phyloP scores from a whole-genome alignment of 2,797 vertebrate genomes.

The Gymnopithys bicolor region DNA sequence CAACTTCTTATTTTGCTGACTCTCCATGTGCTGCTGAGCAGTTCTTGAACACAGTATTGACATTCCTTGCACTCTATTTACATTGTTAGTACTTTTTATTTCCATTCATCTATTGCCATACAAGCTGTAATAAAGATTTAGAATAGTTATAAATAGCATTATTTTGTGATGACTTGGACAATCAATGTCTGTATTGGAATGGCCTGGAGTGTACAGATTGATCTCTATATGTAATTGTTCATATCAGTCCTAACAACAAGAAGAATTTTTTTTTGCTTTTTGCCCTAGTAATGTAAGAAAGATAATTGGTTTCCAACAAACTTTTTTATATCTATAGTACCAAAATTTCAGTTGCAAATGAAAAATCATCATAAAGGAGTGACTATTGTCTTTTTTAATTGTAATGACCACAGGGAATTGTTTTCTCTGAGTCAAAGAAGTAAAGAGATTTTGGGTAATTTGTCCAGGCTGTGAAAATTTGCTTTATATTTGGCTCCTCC shows the following conservation, averaged over 20 bases:
- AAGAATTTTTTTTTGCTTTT: neutral
- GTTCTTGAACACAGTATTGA: neutral
- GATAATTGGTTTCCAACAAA: neutral
- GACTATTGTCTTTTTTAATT: neutral
- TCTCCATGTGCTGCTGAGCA: neutral
- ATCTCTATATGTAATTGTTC: neutral
- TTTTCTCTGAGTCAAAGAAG: neutral
- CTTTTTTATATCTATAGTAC: neutral
- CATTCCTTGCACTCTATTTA: slow-evolving; percentile 5
- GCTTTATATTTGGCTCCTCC: neutral
- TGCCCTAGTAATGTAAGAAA: neutral
- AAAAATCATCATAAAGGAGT: neutral
- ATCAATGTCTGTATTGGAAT: neutral
- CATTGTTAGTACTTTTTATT: neutral
- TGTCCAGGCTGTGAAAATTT: neutral
- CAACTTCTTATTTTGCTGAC: neutral
- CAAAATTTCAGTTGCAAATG: neutral
- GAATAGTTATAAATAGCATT: slow-evolving; percentile 2
- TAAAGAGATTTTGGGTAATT: neutral
- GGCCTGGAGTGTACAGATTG: neutral
- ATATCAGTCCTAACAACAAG: neutral
- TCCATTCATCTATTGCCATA: neutral
- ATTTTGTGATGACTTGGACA: neutral
- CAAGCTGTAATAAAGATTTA: neutral
- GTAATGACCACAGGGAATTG: neutral